Conservation (phyloP, 1,140 invertebrate species). For the Brachionus asplanchnoidis region DNA sequence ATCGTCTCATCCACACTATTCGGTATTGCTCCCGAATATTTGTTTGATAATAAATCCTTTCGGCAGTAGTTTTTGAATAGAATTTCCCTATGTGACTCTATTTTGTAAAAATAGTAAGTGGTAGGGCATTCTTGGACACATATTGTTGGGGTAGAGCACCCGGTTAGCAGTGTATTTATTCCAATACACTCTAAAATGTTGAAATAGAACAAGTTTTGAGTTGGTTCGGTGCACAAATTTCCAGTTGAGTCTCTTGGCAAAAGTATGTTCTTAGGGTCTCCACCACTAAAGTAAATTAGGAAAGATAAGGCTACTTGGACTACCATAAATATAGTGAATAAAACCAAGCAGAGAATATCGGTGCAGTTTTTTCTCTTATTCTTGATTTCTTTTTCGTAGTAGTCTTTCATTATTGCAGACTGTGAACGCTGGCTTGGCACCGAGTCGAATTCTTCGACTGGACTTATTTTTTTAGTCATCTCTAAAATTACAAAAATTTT, state of each 20-base stretch:
- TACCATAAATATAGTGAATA: background rate
- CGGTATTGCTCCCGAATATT: background rate
- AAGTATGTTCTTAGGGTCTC: background rate
- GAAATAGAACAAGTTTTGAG: slow-evolving; percentile 12
- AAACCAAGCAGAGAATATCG: background rate
- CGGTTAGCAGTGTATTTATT: background rate
- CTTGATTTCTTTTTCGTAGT: slow-evolving; percentile 3
- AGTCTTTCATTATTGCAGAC: slow-evolving; percentile 4
- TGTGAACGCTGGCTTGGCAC: background rate
- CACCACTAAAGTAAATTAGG: slow-evolving; percentile 22
- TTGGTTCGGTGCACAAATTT: background rate
- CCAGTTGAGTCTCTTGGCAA: slow-evolving; percentile 7
- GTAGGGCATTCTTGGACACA: slow-evolving; percentile 26
- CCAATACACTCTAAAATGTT: slow-evolving; percentile 33
- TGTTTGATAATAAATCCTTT: background rate
- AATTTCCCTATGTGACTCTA: background rate
- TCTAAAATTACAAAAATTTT: slow-evolving; percentile 8
- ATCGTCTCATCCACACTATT: background rate
- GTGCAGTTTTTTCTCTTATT: slow-evolving; percentile 36
- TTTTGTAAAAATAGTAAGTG: slow-evolving; percentile 3
- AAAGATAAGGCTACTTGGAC: background rate
- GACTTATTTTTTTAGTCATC: slow-evolving; percentile 30
- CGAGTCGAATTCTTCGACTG: slow-evolving; percentile 11
- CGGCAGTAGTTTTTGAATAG: background rate
- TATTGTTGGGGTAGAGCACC: slow-evolving; percentile 1